Conservation (phyloP, 2,888 invertebrate genomes). For the Hermaeophaga mercurialis region DNA sequence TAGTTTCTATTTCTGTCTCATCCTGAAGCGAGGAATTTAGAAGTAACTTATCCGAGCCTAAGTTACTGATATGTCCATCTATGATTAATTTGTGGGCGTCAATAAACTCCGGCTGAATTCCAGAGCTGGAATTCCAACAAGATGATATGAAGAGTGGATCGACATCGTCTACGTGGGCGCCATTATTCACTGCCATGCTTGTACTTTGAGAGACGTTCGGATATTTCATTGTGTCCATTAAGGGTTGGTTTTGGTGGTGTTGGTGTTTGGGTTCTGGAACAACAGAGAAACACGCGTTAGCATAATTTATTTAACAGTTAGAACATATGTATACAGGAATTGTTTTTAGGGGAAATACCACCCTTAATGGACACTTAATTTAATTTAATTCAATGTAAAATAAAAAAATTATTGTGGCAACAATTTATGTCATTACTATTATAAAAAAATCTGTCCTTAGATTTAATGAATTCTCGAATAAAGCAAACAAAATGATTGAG, state of each 20-base stretch:
- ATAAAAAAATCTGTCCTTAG: no score
- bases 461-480: no score
- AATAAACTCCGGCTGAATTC: constrained; percentile 59
- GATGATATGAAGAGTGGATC: constrained; percentile 75
- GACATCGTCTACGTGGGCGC: constrained; percentile 61
- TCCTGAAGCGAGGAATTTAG: constrained; percentile 61
- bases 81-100: constrained; percentile 62
- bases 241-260: constrained; percentile 11
- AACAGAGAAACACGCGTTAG: constrained; percentile 7
- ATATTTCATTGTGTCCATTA: constrained; percentile 58
- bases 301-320: background rate
- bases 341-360: background rate
- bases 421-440: no score
- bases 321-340: background rate
- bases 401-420: background rate
- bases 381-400: no score
- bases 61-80: constrained; percentile 62
- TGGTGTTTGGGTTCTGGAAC: constrained; percentile 8
- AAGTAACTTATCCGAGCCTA: constrained; percentile 61
- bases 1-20: constrained; percentile 57
- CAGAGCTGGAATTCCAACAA: constrained; percentile 66
- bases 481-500: no score
- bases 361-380: constrained; percentile 7
- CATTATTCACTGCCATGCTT: constrained; percentile 56
- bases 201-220: constrained; percentile 54